Evolutionary conservation across 2,113 vertebrate species (phyloP), one percentile per base, ranked within the genome.

Genomic region (Brachyhypopomus gauderio): DNA sequence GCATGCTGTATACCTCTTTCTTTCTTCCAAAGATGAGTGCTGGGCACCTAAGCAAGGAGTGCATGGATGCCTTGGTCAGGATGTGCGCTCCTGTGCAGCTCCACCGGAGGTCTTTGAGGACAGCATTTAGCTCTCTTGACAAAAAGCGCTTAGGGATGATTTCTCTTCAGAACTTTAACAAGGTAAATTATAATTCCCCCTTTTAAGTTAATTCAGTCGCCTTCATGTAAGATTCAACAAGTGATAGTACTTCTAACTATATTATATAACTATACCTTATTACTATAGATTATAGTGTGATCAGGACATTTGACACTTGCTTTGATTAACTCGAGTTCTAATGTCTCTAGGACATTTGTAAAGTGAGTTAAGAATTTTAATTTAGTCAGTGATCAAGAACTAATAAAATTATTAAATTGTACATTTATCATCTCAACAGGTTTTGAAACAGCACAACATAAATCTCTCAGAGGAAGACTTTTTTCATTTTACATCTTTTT

Each of bases 401-500:
- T 41, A 4, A 70, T 22, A 36, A 67, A 41, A 41, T 6, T 20
- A 67, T 5, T 56, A 67, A 75, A 64, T 36, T 23, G 38, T 19
- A 23, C 48, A 19, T 77, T 78, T 75, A 34, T 64, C 83, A 0
- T 76, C 76, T 87, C 70, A 69, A 30, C 88, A 95, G 94, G 90
- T 94, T 77, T 89, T 94, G 76, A 75, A 52, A 0, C 87, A 90
- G n/a, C 93, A 91, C 76, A 85, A 85, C 5, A 79, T 93, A 17
- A 83, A 86, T 77, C 88, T 94, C 20, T 92, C 88, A 0, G 93
- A 94, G 78, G 92, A 94, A 20, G 93, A 94, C 59, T 88, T 95
- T 74, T 93, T 94, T 85, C 91, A 90, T 66, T 84, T 94, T 75
- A 89, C 90, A 20, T 92, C 93, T 78, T 92, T 91, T 74, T 94